phyloP scores from a whole-genome alignment of 2,888 invertebrate species.

The Antitype chi region DNA sequence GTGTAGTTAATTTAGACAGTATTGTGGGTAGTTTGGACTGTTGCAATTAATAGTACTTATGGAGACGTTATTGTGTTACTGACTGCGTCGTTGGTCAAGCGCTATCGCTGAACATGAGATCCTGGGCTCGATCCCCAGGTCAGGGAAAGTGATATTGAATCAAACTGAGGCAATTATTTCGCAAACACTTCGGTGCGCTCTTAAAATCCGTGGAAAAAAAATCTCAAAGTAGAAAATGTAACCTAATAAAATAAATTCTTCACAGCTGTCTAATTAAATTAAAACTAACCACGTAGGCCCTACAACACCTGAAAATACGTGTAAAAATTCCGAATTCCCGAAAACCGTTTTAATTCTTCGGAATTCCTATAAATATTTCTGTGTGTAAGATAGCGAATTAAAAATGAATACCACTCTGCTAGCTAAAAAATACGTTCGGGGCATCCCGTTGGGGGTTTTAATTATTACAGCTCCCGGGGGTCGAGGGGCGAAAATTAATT shows the following conservation, averaged over 20 bases:
- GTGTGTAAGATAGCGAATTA: constrained; percentile 49
- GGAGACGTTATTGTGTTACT: not conserved
- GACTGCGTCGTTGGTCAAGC: not conserved
- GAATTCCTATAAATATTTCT: constrained; percentile 52
- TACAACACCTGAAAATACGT: constrained; percentile 19
- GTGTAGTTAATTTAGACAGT: constrained; percentile 9
- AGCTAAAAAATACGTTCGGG: constrained; percentile 35
- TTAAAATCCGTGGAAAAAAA: not conserved
- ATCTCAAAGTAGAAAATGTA: not conserved
- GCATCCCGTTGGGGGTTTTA: constrained; percentile 36
- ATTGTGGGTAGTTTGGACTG: constrained; percentile 19
- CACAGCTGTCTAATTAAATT: constrained; percentile 18
- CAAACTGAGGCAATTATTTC: no score
- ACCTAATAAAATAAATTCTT: constrained; percentile 24
- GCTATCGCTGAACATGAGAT: no score
- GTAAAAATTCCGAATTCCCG: constrained; percentile 32
- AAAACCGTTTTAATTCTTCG: constrained; percentile 34
- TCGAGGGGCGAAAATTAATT: constrained; percentile 47
- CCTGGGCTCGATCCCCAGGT: no score
- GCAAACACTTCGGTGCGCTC: no score
- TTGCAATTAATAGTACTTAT: constrained; percentile 2
- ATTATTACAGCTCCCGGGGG: constrained; percentile 43
- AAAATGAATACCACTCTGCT: constrained; percentile 47
- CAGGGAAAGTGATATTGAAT: no score
- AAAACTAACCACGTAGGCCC: constrained; percentile 21